These are phyloP conservation scores for Pelobates fuscus DNA, from an alignment of 2,113 vertebrate genomes.

Conservation along the genomic window DNA sequence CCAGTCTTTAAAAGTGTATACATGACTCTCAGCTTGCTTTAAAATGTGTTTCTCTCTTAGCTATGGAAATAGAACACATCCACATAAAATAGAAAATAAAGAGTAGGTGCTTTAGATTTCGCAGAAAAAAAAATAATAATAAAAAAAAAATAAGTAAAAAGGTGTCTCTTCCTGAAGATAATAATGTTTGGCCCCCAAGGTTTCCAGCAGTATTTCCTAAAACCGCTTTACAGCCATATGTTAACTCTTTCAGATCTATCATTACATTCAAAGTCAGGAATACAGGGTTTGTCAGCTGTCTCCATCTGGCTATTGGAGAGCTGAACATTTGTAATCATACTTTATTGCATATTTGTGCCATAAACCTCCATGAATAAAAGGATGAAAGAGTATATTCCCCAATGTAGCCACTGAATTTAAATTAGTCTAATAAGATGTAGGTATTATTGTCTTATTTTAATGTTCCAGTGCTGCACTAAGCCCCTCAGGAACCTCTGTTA, in stretches of 20 bases:
- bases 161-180: background rate
- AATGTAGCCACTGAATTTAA: constrained; percentile 40
- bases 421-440: constrained; percentile 49
- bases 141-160: too few species aligned
- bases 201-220: background rate
- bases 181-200: background rate
- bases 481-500: constrained; percentile 40
- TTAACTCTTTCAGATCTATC: background rate
- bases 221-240: background rate
- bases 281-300: background rate
- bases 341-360: constrained; percentile 40
- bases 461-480: constrained; percentile 38
- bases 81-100: background rate
- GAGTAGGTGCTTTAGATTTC: background rate
- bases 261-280: background rate
- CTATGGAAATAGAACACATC: background rate
- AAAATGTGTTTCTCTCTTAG: background rate
- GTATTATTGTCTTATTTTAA: constrained; percentile 52
- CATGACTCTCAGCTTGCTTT: background rate
- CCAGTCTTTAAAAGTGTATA: constrained; percentile 21
- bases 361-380: constrained; percentile 24
- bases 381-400: constrained; percentile 37
- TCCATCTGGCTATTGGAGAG: background rate
- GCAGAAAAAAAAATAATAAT: background rate
- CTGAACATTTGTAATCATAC: constrained; percentile 26